A percentile compares a stretch with the other conserved stretches of the same genome.
Evolutionary conservation across 2,113 vertebrate genomes (phyloP).

Genomic region (Shinisaurus crocodilurus): DNA sequence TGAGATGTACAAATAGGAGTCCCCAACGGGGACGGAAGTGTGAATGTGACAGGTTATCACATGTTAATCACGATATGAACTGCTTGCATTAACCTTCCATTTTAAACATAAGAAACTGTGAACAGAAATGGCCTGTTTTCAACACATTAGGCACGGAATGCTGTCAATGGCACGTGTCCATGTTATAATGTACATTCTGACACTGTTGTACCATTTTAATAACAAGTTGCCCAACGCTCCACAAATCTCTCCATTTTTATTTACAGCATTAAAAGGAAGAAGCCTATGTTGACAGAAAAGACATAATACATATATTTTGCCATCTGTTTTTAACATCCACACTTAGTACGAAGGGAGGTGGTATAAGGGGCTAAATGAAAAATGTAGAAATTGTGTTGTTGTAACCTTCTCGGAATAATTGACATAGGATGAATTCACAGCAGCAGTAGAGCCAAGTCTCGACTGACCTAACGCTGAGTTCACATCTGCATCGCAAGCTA

Average conservation of each 20-base stretch:
- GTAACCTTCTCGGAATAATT: not conserved
- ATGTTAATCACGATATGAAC: not conserved
- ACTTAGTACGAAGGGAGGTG: slow-evolving; percentile 8
- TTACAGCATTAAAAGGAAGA: not conserved
- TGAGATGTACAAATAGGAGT: not conserved
- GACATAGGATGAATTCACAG: not conserved
- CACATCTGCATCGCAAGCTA: not conserved
- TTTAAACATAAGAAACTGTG: not conserved
- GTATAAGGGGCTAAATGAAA: not conserved
- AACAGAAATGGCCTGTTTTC: not conserved
- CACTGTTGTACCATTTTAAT: not conserved
- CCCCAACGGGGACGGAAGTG: not conserved
- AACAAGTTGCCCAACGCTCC: not conserved
- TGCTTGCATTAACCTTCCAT: not conserved
- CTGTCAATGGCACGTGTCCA: rapidly evolving
- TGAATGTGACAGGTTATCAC: not conserved
- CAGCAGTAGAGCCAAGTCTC: not conserved
- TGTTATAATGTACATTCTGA: rapidly evolving
- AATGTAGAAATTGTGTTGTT: slow-evolving; percentile 17
- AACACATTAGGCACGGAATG: rapidly evolving
- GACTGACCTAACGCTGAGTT: not conserved
- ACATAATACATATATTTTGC: slow-evolving; percentile 13
- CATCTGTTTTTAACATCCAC: slow-evolving; percentile 13
- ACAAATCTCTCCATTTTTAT: not conserved
- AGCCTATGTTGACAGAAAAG: not conserved